A percentile compares a stretch with the other conserved stretches of the same genome.
These are phyloP conservation scores for Centropus unirufus DNA, from an alignment of 2,113 vertebrate species.

Conservation along the genomic window DNA sequence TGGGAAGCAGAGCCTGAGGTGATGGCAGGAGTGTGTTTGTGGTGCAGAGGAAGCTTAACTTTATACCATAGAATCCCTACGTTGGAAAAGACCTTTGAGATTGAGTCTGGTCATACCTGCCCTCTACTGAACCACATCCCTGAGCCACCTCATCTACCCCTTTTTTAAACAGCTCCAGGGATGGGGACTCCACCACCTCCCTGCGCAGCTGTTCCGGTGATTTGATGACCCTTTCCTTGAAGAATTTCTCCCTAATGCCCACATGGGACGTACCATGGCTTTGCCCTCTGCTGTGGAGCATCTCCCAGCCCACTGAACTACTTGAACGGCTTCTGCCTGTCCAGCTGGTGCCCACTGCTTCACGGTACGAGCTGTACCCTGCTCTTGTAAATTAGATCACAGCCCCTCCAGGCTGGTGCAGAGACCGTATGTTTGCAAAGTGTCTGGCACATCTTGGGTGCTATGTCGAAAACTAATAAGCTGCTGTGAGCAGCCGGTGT, in stretches of 20 bases:
- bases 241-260: too few species aligned
- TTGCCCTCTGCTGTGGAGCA: neutral
- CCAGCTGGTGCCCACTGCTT: neutral
- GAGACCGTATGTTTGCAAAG: constrained; percentile 1
- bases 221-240: too few species aligned
- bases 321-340: neutral
- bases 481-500: neutral
- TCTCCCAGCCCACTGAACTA: neutral
- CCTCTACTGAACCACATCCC: too few species aligned
- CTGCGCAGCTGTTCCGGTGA: too few species aligned
- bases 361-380: neutral
- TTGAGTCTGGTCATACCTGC: too few species aligned
- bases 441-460: constrained; percentile 58
- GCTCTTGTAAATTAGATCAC: neutral
- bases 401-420: neutral
- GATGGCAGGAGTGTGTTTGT: neutral
- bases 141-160: too few species aligned
- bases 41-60: neutral
- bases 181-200: too few species aligned
- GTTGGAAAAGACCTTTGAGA: too few species aligned
- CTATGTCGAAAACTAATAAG: neutral
- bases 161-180: too few species aligned
- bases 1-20: neutral
- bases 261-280: neutral
- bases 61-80: neutral